Evolutionary conservation across 2,797 vertebrate genomes (phyloP).

Genomic region (Xyrichtys novacula): DNA sequence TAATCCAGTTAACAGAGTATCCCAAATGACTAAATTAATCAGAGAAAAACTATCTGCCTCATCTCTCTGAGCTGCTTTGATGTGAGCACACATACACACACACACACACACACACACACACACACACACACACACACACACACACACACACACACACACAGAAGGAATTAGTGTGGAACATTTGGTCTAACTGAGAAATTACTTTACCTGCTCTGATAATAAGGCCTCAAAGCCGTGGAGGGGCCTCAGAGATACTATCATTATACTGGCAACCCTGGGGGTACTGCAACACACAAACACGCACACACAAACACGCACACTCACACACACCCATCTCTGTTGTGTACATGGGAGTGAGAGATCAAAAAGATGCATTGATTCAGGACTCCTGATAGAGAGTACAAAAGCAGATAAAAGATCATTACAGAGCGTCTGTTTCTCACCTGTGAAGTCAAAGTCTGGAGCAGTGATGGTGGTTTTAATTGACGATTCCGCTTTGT

Average conservation of each 20-base stretch:
- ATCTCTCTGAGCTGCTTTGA: conserved; percentile 89
- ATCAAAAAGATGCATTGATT: conserved; percentile 78
- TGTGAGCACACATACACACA: conserved; percentile 85
- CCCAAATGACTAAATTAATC: conserved; percentile 88
- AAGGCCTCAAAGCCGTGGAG: conserved; percentile 93
- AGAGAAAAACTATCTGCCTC: conserved; percentile 81
- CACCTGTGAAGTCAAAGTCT: conserved; percentile 20
- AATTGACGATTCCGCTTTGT: conserved; percentile 57
- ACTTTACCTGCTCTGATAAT: conserved; percentile 96
- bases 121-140: conserved; percentile 9
- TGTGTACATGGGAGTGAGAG: conserved; percentile 59
- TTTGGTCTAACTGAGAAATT: conserved; percentile 92
- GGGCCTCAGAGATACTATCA: conserved; percentile 94
- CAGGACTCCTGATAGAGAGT: conserved; percentile 56
- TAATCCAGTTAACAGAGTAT: conserved; percentile 86
- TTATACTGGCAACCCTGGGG: conserved; percentile 83
- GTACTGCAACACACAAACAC: conserved; percentile 31
- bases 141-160: conserved; percentile 55
- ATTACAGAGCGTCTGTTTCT: conserved; percentile 21
- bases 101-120: conserved; percentile 76
- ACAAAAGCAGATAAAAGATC: conserved; percentile 60
- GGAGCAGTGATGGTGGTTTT: conserved; percentile 34
- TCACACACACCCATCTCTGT: conserved; percentile 34
- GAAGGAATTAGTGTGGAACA: conserved; percentile 86
- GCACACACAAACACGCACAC: conserved; percentile 46